These are phyloP conservation scores for Myotis myotis DNA, from an alignment of 2,797 vertebrate genomes.

Conservation along the genomic window DNA sequence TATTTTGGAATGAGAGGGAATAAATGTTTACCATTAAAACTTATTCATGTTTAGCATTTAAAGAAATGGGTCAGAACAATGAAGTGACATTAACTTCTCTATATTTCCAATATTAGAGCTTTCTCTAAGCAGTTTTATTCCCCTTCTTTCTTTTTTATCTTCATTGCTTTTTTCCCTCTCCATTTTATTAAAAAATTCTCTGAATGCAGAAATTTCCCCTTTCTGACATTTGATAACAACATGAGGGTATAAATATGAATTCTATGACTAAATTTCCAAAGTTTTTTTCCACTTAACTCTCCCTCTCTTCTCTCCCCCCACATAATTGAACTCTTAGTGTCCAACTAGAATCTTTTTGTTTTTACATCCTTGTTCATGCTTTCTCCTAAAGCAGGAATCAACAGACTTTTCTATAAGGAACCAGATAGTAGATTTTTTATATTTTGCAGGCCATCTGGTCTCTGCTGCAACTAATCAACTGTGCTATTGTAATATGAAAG, in stretches of 20 bases:
- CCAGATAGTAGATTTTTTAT: background rate
- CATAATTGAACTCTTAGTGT: background rate
- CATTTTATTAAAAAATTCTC: background rate
- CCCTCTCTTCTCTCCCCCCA: background rate
- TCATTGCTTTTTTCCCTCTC: background rate
- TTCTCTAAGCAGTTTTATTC: background rate
- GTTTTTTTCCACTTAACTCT: background rate
- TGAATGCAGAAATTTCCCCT: background rate
- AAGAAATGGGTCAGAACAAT: background rate
- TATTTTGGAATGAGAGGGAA: background rate
- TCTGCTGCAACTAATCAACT: background rate
- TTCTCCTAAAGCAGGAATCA: background rate
- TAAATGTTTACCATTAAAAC: conserved; percentile 2
- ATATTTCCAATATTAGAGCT: background rate
- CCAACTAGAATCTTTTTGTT: background rate
- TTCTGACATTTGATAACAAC: background rate
- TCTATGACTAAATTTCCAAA: background rate
- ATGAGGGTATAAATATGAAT: background rate
- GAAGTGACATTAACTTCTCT: background rate
- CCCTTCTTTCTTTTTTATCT: background rate
- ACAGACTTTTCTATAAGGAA: background rate
- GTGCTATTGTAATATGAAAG: background rate
- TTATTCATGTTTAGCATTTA: background rate
- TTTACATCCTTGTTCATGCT: background rate
- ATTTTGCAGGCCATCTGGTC: background rate